These are phyloP conservation scores for Leuciscus waleckii DNA, from an alignment of 2,797 vertebrate species.

Conservation along the genomic window DNA sequence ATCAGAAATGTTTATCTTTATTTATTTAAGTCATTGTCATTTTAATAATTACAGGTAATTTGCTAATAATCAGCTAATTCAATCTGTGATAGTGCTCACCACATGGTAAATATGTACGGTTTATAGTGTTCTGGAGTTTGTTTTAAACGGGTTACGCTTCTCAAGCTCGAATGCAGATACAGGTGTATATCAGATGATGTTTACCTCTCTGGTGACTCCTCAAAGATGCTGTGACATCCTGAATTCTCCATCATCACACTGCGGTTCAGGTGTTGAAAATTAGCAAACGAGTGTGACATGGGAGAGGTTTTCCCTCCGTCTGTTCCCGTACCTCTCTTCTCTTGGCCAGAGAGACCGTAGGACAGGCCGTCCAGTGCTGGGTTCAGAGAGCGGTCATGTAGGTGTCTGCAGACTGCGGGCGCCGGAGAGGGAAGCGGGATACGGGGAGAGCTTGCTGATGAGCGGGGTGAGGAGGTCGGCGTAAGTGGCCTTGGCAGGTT, in stretches of 20 bases:
- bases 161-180: neutral
- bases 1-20: neutral
- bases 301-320: constrained; percentile 90
- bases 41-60: neutral
- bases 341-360: constrained; percentile 89
- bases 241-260: constrained; percentile 97
- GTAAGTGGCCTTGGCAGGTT: constrained; percentile 92
- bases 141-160: neutral
- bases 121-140: neutral
- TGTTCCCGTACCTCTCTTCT: constrained; percentile 81
- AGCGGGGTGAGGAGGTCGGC: constrained; percentile 96
- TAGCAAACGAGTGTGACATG: constrained; percentile 98
- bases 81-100: neutral
- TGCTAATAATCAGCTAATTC: neutral
- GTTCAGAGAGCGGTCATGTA: constrained; percentile 99
- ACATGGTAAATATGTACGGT: neutral
- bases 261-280: constrained; percentile 94
- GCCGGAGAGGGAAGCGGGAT: constrained; percentile 94
- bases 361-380: constrained; percentile 96
- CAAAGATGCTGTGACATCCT: constrained; percentile 97
- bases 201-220: constrained; percentile 96
- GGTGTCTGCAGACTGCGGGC: constrained; percentile 96
- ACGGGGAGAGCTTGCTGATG: constrained; percentile 97
- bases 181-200: neutral
- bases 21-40: neutral